Conservation (phyloP, 2,113 vertebrate genomes). For the Tylochromis polylepis region DNA sequence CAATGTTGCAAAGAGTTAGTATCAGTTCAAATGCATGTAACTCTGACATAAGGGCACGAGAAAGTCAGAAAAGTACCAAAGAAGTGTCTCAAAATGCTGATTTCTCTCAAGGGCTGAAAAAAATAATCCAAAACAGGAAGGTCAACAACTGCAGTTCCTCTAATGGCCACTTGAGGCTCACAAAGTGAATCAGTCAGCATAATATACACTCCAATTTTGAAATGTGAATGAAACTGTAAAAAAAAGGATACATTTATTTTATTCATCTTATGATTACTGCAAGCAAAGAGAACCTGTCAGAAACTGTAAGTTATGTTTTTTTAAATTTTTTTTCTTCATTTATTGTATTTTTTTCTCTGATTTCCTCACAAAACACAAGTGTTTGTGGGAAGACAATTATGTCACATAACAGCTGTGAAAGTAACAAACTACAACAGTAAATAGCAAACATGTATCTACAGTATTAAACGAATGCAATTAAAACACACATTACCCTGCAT, state of each 20-base stretch:
- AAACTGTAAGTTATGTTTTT: not conserved
- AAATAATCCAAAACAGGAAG: not conserved
- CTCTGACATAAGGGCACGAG: not conserved
- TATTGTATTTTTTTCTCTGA: not conserved
- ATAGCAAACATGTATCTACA: not conserved
- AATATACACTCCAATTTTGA: too few species aligned
- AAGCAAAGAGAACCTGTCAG: not conserved
- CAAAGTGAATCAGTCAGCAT: not conserved
- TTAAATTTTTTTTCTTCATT: too few species aligned
- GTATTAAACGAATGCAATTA: not conserved
- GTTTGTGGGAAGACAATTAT: not conserved
- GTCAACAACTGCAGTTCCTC: not conserved
- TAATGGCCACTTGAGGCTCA: not conserved
- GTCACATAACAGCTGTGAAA: not conserved
- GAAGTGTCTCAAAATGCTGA: not conserved
- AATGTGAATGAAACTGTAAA: not conserved
- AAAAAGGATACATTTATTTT: not conserved
- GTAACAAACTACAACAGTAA: not conserved
- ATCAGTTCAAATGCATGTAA: not conserved
- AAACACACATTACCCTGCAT: not conserved
- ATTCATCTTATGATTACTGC: not conserved
- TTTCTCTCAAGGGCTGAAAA: not conserved
- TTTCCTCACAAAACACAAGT: not conserved
- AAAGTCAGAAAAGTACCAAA: not conserved
- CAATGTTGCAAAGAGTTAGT: conserved; percentile 14